phyloP scores from a whole-genome alignment of 2,113 vertebrate species.

The Corynorhinus townsendii region DNA sequence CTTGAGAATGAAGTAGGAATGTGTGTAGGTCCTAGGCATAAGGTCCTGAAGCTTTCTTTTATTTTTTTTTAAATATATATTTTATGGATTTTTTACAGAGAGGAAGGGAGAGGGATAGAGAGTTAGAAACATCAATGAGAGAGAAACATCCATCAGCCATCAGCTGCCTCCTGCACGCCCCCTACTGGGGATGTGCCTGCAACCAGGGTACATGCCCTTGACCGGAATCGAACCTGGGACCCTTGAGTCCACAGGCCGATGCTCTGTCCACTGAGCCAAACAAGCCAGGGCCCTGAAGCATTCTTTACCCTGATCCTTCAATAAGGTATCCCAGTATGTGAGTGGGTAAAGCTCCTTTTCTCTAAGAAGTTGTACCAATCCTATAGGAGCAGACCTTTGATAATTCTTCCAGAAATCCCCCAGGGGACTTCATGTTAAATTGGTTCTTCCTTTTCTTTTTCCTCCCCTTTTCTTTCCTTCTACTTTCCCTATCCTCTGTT shows the following conservation, averaged over 20 bases:
- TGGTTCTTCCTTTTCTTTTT: constrained; percentile 13
- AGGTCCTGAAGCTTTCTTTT: constrained; percentile 1
- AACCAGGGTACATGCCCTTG: no score
- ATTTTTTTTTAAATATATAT: no score
- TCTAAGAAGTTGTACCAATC: neutral
- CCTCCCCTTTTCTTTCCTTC: neutral
- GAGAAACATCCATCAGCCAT: no score
- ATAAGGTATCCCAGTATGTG: neutral
- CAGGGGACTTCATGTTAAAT: neutral
- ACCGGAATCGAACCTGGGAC: no score
- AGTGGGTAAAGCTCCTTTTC: constrained; percentile 31
- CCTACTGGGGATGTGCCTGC: no score
- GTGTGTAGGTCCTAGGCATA: neutral
- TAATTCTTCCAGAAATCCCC: constrained; percentile 22
- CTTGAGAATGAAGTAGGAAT: neutral
- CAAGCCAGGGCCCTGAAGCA: neutral
- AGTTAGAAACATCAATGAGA: no score
- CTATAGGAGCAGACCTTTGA: neutral
- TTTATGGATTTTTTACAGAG: no score
- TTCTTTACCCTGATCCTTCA: neutral
- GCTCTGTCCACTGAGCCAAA: no score
- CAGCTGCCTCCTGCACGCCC: no score
- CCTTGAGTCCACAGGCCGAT: no score
- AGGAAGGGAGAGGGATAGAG: no score
- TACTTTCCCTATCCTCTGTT: neutral